Evolutionary conservation across 2,113 vertebrate species (phyloP).

Genomic region (Mirza zaza): DNA sequence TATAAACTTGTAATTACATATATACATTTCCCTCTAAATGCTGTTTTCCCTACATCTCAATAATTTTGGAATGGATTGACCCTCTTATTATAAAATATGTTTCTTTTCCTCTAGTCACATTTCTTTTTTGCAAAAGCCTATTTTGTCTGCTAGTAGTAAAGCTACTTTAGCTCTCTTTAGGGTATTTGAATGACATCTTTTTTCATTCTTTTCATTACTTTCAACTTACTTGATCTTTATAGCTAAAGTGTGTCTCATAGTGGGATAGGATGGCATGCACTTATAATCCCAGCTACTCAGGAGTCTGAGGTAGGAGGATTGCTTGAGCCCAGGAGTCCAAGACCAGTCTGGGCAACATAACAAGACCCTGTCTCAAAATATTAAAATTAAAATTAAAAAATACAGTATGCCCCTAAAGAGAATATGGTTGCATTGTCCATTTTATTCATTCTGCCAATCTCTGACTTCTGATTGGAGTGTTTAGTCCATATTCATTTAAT

Average conservation of each 20-base stretch:
- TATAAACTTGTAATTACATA: background rate
- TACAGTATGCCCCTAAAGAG: background rate
- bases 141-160: background rate
- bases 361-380: background rate
- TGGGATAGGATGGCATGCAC: background rate
- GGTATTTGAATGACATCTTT: background rate
- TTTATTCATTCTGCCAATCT: background rate
- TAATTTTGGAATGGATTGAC: background rate
- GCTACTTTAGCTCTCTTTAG: background rate
- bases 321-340: background rate
- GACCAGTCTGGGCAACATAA: background rate
- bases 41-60: background rate
- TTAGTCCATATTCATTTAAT: background rate
- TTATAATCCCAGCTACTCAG: background rate
- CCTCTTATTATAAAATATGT: background rate
- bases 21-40: background rate
- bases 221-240: background rate
- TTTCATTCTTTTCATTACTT: background rate
- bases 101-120: background rate
- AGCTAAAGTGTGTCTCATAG: background rate
- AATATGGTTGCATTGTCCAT: background rate
- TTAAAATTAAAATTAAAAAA: background rate
- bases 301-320: background rate
- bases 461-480: background rate
- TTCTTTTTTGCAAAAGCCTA: background rate